Evolutionary conservation across 2,113 vertebrate genomes (phyloP).

Genomic region (Madoqua kirkii): DNA sequence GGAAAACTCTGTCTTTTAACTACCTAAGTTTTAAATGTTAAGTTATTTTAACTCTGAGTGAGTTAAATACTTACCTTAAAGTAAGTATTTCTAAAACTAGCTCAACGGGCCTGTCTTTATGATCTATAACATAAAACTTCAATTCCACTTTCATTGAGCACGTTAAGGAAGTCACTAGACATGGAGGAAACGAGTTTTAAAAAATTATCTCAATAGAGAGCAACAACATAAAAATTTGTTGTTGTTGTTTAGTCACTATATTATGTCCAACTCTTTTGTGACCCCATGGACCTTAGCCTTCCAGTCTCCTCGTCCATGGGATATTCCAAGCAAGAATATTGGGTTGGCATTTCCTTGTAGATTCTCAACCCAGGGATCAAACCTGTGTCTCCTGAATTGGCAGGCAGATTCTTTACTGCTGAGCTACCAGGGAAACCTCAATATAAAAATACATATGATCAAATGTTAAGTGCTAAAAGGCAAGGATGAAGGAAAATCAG

Average conservation of each 20-base stretch:
- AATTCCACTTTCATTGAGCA: background rate
- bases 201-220: background rate
- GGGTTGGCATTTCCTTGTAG: background rate
- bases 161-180: background rate
- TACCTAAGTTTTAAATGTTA: constrained; percentile 7
- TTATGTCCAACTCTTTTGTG: background rate
- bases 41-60: background rate
- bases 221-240: background rate
- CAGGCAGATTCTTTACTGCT: background rate
- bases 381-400: background rate
- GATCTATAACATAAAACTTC: background rate
- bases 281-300: background rate
- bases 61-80: no score
- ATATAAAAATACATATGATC: background rate
- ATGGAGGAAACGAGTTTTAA: background rate
- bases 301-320: background rate
- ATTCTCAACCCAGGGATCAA: background rate
- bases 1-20: background rate
- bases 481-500: background rate
- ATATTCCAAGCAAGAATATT: background rate
- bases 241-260: background rate
- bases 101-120: background rate
- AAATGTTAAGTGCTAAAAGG: background rate
- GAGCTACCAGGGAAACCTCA: background rate
- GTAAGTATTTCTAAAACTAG: background rate